phyloP scores from a whole-genome alignment of 2,797 vertebrate species.

The Lepus townsendii region DNA sequence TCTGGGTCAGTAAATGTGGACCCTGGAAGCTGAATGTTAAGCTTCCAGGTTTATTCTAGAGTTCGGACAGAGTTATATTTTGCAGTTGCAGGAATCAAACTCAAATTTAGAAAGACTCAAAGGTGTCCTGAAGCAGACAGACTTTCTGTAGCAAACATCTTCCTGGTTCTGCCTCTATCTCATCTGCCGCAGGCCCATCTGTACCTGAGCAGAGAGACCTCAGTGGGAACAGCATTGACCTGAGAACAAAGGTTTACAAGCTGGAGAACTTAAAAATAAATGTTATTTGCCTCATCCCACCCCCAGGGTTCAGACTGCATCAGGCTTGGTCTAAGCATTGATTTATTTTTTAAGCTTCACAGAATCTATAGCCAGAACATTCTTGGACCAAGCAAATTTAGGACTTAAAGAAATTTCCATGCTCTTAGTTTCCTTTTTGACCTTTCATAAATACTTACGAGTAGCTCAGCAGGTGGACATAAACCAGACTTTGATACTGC shows the following conservation, averaged over 20 bases:
- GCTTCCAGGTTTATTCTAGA: not conserved
- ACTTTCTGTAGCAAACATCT: not conserved
- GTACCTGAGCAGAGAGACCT: not conserved
- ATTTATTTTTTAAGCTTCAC: not conserved
- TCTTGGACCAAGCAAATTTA: not conserved
- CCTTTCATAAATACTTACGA: conserved; percentile 15
- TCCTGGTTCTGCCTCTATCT: not conserved
- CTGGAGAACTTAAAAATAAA: not conserved
- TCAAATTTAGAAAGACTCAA: not conserved
- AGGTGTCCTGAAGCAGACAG: not conserved
- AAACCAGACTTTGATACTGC: not conserved
- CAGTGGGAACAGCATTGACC: not conserved
- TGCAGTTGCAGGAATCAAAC: not conserved
- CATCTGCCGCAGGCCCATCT: not conserved
- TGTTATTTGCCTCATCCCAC: not conserved
- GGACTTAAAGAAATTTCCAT: not conserved
- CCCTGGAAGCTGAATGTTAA: conserved; percentile 2
- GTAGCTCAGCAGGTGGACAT: not conserved
- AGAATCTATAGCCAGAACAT: not conserved
- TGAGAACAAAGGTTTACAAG: not conserved
- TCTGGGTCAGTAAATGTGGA: not conserved
- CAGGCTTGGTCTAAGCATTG: not conserved
- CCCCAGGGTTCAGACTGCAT: not conserved
- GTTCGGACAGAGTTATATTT: not conserved
- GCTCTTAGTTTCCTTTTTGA: not conserved